Evolutionary conservation across 2,113 vertebrate species (phyloP), one percentile per base, ranked within the genome.

Genomic region (Ramphastos sulfuratus): DNA sequence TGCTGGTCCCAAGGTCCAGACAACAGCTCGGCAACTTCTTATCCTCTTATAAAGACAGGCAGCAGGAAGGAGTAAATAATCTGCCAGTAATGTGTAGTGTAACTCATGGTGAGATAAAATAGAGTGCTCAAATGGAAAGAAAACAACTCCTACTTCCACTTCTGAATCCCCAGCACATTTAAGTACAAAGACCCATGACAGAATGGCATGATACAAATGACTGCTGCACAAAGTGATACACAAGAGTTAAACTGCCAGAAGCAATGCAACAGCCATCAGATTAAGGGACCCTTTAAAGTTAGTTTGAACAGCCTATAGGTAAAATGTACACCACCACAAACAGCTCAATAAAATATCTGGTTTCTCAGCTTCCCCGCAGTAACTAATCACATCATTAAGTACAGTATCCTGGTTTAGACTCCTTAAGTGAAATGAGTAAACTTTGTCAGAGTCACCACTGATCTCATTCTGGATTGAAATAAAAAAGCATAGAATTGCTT

Each of bases 221-320:
- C 72, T 88, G 76, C 39, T 59, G 65, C 21, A 39, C 17, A 69
- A 54, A 48, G 39, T 0, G 8, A 37, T 0, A 80, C 0, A 2
- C 39, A 63, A 25, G 50, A 63, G 89, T 54, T 58, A 3, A 93
- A 28, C 44, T 74, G 84, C 60, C 21, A 7, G 39, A 52, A 84
- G 54, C 52, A 30, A 3, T 0, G 6, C 25, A 65, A 31, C 21
- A 63, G 37, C n/a, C 71, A 54, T 10, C 65, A 64, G 50, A 61
- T 28, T 42, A 71, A 25, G 24, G 33, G 42, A 73, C 33, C 28
- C 61, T 73, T 46, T 11, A 16, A 64, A 42, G 8, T 54, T n/a
- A 2, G 3, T 35, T 8, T 37, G 74, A 87, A 39, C 6, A 88
- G 42, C 27, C 71, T 79, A 44, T 6, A 72, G 42, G 31, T 24